A percentile compares a stretch with the other conserved stretches of the same genome.
These are phyloP conservation scores for Pseudonaja textilis DNA, from an alignment of 2,113 vertebrate genomes.

Conservation along the genomic window DNA sequence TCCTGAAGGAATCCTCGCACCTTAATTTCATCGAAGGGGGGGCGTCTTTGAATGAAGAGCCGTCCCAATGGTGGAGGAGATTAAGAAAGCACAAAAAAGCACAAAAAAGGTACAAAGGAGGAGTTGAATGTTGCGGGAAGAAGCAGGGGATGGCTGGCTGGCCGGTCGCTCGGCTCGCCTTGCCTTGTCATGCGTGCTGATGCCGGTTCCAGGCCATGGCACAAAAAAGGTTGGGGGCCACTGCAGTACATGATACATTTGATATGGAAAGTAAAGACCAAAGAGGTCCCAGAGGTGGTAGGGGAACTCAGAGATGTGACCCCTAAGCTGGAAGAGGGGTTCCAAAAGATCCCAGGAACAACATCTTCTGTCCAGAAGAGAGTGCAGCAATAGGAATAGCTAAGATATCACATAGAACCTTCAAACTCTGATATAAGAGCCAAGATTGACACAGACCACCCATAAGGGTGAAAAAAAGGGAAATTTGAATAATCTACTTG, in stretches of 20 bases:
- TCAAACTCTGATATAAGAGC: background rate
- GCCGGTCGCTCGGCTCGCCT: no score
- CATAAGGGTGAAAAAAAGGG: background rate
- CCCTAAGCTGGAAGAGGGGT: background rate
- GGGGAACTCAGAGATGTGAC: background rate
- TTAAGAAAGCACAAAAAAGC: no score
- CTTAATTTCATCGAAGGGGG: no score
- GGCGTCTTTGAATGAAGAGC: no score
- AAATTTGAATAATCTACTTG: constrained; percentile 17
- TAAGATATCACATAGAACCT: background rate
- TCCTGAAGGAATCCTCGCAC: no score
- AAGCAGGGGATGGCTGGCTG: no score
- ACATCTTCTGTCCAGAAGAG: background rate
- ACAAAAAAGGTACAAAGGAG: no score
- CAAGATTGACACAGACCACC: background rate
- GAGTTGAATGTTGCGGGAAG: no score
- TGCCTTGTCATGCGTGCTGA: no score
- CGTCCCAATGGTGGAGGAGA: no score
- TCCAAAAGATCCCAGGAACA: background rate
- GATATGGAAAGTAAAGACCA: background rate
- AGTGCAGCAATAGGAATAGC: background rate
- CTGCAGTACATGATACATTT: background rate
- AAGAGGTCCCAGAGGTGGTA: background rate
- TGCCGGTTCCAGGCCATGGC: no score
- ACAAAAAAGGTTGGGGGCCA: no score